A percentile compares a stretch with the other conserved stretches of the same genome.
Evolutionary conservation across 1,140 invertebrate species (phyloP).

Genomic region (Aphaenogaster ashmeadi): DNA sequence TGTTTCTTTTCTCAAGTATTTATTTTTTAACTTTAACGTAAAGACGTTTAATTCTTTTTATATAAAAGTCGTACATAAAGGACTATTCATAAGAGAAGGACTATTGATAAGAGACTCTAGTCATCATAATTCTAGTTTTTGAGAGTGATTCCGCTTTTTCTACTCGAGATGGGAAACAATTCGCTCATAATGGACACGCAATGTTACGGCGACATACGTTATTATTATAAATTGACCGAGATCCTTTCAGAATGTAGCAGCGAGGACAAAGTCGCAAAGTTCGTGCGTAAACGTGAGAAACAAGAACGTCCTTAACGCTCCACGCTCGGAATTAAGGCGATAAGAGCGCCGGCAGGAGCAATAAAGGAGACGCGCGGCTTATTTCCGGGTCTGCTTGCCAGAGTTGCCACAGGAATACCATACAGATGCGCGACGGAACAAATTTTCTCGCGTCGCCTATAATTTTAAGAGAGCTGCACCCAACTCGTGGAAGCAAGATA

Average conservation of each 20-base stretch:
- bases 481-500: slow-evolving; percentile 66
- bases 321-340: slow-evolving; percentile 62
- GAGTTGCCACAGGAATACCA: slow-evolving; percentile 31
- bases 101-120: not conserved
- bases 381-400: slow-evolving; percentile 23
- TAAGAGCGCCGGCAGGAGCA: slow-evolving; percentile 45
- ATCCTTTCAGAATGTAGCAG: not conserved
- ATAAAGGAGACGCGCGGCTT: slow-evolving; percentile 68
- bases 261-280: slow-evolving; percentile 29
- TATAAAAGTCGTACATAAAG: not conserved
- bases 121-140: not conserved
- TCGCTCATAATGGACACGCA: not conserved
- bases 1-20: not conserved
- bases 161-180: not conserved
- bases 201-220: not conserved
- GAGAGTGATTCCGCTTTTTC: not conserved
- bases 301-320: slow-evolving; percentile 20
- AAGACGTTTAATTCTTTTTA: not conserved
- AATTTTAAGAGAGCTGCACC: slow-evolving; percentile 59
- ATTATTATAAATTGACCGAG: slow-evolving; percentile 51
- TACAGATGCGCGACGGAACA: slow-evolving; percentile 53
- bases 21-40: not conserved
- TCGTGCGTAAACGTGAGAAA: slow-evolving; percentile 51
- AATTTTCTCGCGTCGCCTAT: slow-evolving; percentile 69
- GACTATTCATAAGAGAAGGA: not conserved